Evolutionary conservation across 2,113 vertebrate genomes (phyloP).

Genomic region (Atherinomorus stipes): DNA sequence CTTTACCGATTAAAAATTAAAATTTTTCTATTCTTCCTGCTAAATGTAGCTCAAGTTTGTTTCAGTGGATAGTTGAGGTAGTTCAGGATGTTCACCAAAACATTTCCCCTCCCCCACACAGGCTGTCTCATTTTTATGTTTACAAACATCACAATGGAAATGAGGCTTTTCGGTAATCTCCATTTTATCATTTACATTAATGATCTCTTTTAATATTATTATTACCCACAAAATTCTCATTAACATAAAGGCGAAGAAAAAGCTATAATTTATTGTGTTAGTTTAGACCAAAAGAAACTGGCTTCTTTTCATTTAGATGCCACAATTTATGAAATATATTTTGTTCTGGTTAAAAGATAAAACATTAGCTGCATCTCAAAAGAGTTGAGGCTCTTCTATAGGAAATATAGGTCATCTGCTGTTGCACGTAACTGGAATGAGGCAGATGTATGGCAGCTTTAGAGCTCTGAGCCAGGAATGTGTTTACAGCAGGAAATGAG

Average conservation of each 20-base stretch:
- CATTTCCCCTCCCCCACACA: constrained; percentile 49
- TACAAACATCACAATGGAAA: constrained; percentile 50
- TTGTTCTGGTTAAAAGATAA: neutral
- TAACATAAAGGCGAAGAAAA: too few species aligned
- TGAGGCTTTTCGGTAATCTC: too few species aligned
- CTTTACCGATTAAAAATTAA: too few species aligned
- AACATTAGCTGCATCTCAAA: neutral
- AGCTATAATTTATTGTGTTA: too few species aligned
- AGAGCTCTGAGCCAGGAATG: constrained; percentile 42
- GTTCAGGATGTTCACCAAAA: constrained; percentile 34
- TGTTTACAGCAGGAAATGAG: constrained; percentile 53
- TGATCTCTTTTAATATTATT: too few species aligned
- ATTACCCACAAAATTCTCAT: too few species aligned
- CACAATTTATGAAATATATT: neutral
- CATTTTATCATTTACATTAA: too few species aligned
- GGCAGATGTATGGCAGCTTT: constrained; percentile 66
- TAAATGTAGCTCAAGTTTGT: neutral
- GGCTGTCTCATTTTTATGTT: constrained; percentile 71
- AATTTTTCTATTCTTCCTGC: neutral
- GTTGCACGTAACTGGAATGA: constrained; percentile 11
- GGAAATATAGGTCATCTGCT: constrained; percentile 68
- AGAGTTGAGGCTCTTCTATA: neutral
- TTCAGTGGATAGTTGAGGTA: too few species aligned
- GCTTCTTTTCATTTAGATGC: neutral
- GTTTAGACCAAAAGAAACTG: too few species aligned